phyloP scores from a whole-genome alignment of 2,113 vertebrate genomes.

The Chlorodrepanis virens region DNA sequence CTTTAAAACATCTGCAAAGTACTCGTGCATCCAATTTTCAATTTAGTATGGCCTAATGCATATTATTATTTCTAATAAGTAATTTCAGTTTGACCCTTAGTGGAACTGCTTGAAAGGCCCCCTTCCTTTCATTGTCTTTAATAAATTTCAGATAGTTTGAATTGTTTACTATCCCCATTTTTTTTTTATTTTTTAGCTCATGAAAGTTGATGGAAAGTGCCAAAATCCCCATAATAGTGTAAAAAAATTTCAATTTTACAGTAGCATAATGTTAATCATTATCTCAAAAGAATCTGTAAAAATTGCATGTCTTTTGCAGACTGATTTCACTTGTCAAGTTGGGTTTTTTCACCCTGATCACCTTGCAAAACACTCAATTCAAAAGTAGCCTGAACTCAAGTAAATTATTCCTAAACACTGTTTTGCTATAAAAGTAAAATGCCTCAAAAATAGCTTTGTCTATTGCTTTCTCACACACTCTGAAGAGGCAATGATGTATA shows the following conservation, averaged over 20 bases:
- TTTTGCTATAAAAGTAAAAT: neutral
- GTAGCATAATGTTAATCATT: neutral
- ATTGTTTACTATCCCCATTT: neutral
- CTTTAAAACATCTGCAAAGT: neutral
- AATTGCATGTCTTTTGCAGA: neutral
- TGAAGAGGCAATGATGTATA: neutral
- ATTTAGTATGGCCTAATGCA: neutral
- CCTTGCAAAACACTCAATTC: neutral
- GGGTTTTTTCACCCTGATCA: neutral
- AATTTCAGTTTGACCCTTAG: neutral
- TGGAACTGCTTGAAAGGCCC: neutral
- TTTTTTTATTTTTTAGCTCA: neutral
- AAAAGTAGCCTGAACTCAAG: neutral
- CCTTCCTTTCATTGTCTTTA: neutral
- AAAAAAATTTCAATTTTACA: neutral
- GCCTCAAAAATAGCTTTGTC: neutral
- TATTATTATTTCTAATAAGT: neutral
- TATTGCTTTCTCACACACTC: neutral
- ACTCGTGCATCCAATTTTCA: neutral
- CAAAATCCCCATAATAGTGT: neutral
- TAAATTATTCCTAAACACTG: neutral
- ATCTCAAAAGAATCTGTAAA: neutral
- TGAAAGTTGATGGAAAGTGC: neutral
- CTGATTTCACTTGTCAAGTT: neutral
- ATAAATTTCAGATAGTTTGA: neutral